Base-by-base conservation (phyloP, 2,888 invertebrate species). In the Falcaria lacertinaria region DNA sequence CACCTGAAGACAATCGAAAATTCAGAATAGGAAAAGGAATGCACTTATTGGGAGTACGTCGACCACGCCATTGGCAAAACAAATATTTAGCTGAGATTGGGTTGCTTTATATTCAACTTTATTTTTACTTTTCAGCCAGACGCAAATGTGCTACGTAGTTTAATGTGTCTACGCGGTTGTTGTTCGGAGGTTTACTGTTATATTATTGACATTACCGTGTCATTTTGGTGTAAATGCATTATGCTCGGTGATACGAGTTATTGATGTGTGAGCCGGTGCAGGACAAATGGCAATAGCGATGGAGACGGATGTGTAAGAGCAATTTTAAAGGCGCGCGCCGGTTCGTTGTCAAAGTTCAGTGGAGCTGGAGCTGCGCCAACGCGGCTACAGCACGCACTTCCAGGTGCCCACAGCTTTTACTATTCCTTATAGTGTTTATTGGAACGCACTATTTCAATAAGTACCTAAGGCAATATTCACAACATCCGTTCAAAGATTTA, bases 281-380 rank as follows among this genome's bases (percentile, higher is more conserved):
- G 39, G 54, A 33, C 35, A 42, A 44, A 51, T 49, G 45, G 47
- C 43, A 46, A 38, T 53, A 63, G 59, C 56, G 53, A 52, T 50
- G 57, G 53, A 64, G 62, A 66, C 62, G 65, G 67, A 68, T 66
- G 66, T 61, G 64, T 65, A 62, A 63, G 63, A 58, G 74, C 67
- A 73, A 78, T 78, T 78, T 77, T 69, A 70, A 66, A 22, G 28
- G 28, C 28, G 6, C 22, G 69, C 64, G 63, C 57, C 62, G 64
- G 64, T 67, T 69, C 65, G 66, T 82, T 83, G 84, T 84, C 85
- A 88, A 87, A 88, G 88, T 87, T 88, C 86, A 88, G 81, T 88
- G 58, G 87, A 79, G 73, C 86, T 88, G 87, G 87, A 85, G 67
- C 45, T 50, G 52, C 54, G 87, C 88, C 88, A 87, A 85, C 56